Conservation (phyloP, 1,140 invertebrate genomes). For the Drosophila sproati region DNA sequence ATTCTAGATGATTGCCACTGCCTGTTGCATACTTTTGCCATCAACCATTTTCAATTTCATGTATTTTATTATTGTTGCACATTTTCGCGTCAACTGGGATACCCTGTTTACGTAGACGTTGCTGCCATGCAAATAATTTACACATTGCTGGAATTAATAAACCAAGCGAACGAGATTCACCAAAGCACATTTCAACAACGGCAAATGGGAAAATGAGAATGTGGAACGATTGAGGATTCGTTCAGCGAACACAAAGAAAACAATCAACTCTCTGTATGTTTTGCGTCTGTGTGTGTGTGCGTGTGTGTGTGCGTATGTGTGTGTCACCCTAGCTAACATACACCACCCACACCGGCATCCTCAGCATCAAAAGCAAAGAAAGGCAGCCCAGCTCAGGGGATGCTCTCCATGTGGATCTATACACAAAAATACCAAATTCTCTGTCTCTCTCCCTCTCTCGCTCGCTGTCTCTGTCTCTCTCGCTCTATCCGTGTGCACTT, state of each 20-base stretch:
- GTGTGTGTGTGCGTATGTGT: conserved; percentile 1
- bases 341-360: neutral
- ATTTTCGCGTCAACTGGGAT: neutral
- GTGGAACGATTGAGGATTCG: conserved; percentile 1
- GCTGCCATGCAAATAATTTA: conserved; percentile 57
- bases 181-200: conserved; percentile 51
- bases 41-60: too few species aligned
- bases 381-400: conserved; percentile 15
- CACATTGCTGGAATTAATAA: conserved; percentile 71
- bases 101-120: conserved; percentile 47
- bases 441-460: neutral
- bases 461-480: conserved; percentile 1
- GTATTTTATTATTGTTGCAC: too few species aligned
- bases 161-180: conserved; percentile 60
- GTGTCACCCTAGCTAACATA: neutral
- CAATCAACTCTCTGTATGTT: conserved; percentile 5
- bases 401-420: conserved; percentile 24
- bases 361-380: neutral
- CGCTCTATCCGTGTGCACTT: conserved; percentile 3
- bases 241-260: conserved; percentile 15
- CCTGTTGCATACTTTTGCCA: too few species aligned
- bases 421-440: conserved; percentile 17
- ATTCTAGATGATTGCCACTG: too few species aligned
- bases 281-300: neutral
- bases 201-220: conserved; percentile 10